Percentiles rank a stretch among this genome's conserved stretches.
Evolutionary conservation across 1,140 invertebrate genomes (phyloP).

Genomic region (Coelopa frigida): DNA sequence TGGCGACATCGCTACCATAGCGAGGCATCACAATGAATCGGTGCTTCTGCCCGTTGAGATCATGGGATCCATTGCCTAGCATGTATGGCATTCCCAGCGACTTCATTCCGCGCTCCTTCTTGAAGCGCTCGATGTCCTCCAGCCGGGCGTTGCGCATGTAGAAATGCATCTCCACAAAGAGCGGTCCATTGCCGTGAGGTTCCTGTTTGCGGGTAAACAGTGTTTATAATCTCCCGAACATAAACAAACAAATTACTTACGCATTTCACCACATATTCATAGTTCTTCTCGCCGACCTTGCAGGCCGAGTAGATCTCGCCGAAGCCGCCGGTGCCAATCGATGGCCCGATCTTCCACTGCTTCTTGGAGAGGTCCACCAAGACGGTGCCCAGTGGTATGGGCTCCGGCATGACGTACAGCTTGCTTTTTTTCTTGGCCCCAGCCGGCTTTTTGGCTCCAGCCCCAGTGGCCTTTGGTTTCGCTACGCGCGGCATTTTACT

Average conservation of each 20-base stretch:
- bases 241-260: conserved; percentile 49
- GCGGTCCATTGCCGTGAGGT: conserved; percentile 83
- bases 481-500: conserved; percentile 31
- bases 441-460: conserved; percentile 15
- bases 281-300: conserved; percentile 51
- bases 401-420: conserved; percentile 66
- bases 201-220: conserved; percentile 54
- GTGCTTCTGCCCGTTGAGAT: conserved; percentile 68
- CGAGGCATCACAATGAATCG: conserved; percentile 88
- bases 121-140: conserved; percentile 73
- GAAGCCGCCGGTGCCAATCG: conserved; percentile 88
- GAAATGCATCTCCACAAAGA: conserved; percentile 94
- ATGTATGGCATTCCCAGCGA: conserved; percentile 80
- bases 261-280: conserved; percentile 71
- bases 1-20: conserved; percentile 85
- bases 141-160: conserved; percentile 79
- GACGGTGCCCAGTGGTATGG: conserved; percentile 66
- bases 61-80: conserved; percentile 74
- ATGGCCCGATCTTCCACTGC: conserved; percentile 76
- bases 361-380: conserved; percentile 67
- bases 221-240: too few relatives aligned
- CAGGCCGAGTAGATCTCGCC: conserved; percentile 81
- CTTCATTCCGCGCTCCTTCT: conserved; percentile 61
- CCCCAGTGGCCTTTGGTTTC: conserved; percentile 20
- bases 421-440: conserved; percentile 53